Base-by-base conservation (phyloP, 2,888 invertebrate species). In the Leptarthrus brevirostris region DNA sequence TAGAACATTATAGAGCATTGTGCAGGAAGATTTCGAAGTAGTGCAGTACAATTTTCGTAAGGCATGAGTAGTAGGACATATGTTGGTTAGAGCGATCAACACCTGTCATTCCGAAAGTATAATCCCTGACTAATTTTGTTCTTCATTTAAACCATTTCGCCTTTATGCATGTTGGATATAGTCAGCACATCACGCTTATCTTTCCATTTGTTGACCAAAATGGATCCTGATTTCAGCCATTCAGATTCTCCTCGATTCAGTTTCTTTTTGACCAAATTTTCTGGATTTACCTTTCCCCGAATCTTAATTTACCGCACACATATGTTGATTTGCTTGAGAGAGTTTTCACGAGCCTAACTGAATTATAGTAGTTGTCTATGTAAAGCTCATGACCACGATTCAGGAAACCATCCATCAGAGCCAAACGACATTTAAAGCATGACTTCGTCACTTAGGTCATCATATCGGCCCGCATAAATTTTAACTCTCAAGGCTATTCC, bases 171-270 rank as follows among this genome's bases (percentile, higher is more conserved):
- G 40, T 22, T 64, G 40, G 44, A 64, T 64, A 64, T 64, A 44
- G 44, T 64, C 14, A 64, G 24, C 6, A 64, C 40, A 64, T 64
- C 64, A 22, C 44, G 64, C 18, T 64, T 64, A 64, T 44, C 64
- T 64, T 44, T 64, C 22, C 22, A 44, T 44, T 5, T 64, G 22
- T 20, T 64, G 4, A 64, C 44, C 44, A 64, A 22, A 64, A 64
- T 18, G 22, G 64, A 44, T 22, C 44, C 40, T 0, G 40, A 40
- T 40, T 12, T 1, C 8, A 40, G 1, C 40, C n/a, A 40, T 40
- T 40, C 40, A 40, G 1, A 12, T 40, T 2, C 2, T 40, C 40
- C 40, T 12, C 12, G 12, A 12, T 40, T 40, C 40, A 1, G 40
- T 40, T 40, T 1, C n/a, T 40, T 40, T 12, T 40, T 40, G n/a